These are phyloP conservation scores for Tenthredo mesomela DNA, from an alignment of 2,888 invertebrate genomes.

Conservation along the genomic window DNA sequence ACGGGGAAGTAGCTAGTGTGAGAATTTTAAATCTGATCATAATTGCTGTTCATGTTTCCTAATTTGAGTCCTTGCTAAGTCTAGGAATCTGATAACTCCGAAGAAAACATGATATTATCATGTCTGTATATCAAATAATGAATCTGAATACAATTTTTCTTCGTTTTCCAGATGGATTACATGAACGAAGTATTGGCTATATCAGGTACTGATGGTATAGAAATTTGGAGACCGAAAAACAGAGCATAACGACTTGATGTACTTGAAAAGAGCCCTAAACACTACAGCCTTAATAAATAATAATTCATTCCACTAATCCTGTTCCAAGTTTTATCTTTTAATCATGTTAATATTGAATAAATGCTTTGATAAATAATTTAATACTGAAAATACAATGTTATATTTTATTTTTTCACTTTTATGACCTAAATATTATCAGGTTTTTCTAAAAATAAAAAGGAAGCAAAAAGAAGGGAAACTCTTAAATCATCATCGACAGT, in stretches of 20 bases:
- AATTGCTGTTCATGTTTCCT: not conserved
- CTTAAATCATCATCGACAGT: not conserved
- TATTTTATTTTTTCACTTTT: not conserved
- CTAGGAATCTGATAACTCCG: not conserved
- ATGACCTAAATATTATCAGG: not conserved
- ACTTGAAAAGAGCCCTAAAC: not conserved
- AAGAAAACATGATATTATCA: not conserved
- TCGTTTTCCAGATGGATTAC: conserved; percentile 70
- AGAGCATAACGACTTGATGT: conserved; percentile 27
- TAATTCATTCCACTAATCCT: conserved; percentile 48
- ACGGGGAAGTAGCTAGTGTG: conserved; percentile 72
- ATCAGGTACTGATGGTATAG: conserved; percentile 69
- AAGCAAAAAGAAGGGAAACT: too few relatives aligned
- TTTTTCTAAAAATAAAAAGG: not conserved
- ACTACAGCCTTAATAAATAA: conserved; percentile 32
- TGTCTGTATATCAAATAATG: not conserved
- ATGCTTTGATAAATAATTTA: conserved; percentile 57
- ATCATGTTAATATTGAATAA: conserved; percentile 54
- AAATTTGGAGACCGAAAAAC: conserved; percentile 71
- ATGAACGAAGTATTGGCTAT: conserved; percentile 71
- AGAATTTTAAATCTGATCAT: conserved; percentile 55
- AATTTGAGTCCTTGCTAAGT: not conserved
- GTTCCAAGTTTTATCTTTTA: conserved; percentile 5
- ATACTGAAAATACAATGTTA: conserved; percentile 9
- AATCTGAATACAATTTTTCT: conserved; percentile 38